A percentile compares a stretch with the other conserved stretches of the same genome.
These are phyloP conservation scores for Limnephilus auricula DNA, from an alignment of 2,888 invertebrate genomes.

Conservation along the genomic window DNA sequence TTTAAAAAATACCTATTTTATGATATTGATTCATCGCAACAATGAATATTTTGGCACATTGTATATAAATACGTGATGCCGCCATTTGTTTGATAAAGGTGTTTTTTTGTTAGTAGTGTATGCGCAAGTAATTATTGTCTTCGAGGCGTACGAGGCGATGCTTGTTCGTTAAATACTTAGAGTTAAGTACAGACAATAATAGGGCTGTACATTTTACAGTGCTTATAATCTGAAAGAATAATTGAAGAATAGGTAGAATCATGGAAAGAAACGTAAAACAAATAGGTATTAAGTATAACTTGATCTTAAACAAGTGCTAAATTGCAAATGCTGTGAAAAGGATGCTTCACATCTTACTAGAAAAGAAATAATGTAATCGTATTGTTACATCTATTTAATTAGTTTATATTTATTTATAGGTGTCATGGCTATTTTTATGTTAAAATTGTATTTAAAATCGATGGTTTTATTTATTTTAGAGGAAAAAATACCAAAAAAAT, in stretches of 20 bases:
- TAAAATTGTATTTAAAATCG: neutral
- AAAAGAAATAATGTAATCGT: neutral
- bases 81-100: slow-evolving; percentile 26
- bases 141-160: neutral
- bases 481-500: neutral
- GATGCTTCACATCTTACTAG: neutral
- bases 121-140: slow-evolving; percentile 37
- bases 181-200: neutral
- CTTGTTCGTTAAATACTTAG: neutral
- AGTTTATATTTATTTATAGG: neutral
- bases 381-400: neutral
- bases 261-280: neutral
- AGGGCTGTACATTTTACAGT: neutral
- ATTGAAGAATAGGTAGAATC: neutral
- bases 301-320: neutral
- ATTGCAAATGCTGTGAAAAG: neutral
- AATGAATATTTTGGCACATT: slow-evolving; percentile 16
- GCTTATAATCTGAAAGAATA: neutral
- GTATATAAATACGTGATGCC: neutral
- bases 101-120: slow-evolving; percentile 12
- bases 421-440: neutral
- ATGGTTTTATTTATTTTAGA: neutral
- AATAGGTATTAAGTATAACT: neutral
- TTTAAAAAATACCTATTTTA: neutral
- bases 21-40: neutral